Evolutionary conservation across 2,113 vertebrate genomes (phyloP).

Genomic region (Trematocara nigrifrons): DNA sequence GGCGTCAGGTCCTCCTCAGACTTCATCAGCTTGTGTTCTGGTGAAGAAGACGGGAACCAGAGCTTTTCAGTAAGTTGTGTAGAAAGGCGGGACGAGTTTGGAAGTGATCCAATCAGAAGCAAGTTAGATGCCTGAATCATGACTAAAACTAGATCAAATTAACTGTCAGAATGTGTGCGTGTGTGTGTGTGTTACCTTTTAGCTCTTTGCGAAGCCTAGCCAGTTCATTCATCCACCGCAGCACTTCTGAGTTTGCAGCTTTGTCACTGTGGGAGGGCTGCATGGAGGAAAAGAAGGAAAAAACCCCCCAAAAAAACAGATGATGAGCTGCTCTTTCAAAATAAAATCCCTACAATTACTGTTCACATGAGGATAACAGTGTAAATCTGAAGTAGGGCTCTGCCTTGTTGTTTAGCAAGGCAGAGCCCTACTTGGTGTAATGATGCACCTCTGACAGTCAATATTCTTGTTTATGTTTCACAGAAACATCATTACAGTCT

Average conservation of each 20-base stretch:
- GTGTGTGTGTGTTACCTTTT: slow-evolving; percentile 77
- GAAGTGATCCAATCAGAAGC: not conserved
- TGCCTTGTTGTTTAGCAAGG: not conserved
- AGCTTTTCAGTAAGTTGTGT: not conserved
- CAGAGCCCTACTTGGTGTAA: not conserved
- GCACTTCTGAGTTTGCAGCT: slow-evolving; percentile 88
- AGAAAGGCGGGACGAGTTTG: not conserved
- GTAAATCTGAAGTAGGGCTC: not conserved
- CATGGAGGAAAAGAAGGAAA: not conserved
- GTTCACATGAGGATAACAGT: not conserved
- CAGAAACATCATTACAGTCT: not conserved
- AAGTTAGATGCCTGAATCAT: not conserved
- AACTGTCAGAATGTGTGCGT: not conserved
- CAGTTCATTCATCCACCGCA: slow-evolving; percentile 94
- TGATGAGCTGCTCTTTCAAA: not conserved
- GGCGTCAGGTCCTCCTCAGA: slow-evolving; percentile 89
- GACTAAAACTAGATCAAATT: not conserved
- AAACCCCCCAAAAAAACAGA: not conserved
- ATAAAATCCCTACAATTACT: not conserved
- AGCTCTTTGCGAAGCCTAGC: slow-evolving; percentile 90
- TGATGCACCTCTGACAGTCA: not conserved
- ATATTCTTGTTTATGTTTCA: not conserved
- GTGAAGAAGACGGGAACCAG: not conserved
- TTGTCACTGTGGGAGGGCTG: slow-evolving; percentile 97
- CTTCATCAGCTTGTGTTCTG: slow-evolving; percentile 88